Evolutionary conservation across 2,797 vertebrate genomes (phyloP).

Genomic region (Dipus sagitta): DNA sequence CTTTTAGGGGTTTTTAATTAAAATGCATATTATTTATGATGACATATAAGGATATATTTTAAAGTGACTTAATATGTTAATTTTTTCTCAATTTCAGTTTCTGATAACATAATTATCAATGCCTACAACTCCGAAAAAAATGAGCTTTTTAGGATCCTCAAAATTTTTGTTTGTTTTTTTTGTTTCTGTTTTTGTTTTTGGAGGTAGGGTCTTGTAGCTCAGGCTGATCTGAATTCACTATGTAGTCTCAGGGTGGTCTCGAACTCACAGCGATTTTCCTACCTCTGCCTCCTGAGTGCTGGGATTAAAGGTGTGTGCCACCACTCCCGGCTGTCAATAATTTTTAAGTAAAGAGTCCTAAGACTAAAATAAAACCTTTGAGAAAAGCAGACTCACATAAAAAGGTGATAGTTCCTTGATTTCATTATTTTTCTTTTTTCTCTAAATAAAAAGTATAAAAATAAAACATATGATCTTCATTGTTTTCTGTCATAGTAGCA

Average conservation of each 20-base stretch:
- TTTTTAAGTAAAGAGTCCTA: conserved; percentile 32
- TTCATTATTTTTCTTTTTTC: conserved; percentile 40
- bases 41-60: conserved; percentile 30
- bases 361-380: conserved; percentile 31
- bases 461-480: conserved; percentile 29
- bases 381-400: conserved; percentile 2
- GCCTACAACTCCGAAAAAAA: neutral
- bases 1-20: conserved; percentile 28
- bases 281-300: no score
- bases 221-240: no score
- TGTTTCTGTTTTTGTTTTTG: no score
- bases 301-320: no score
- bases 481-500: neutral
- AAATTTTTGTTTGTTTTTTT: no score
- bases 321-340: neutral
- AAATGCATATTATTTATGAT: conserved; percentile 42
- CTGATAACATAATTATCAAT: conserved; percentile 27
- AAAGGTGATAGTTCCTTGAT: conserved; percentile 14
- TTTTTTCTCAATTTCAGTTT: conserved; percentile 50
- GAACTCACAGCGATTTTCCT: no score
- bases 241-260: no score
- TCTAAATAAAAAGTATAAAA: conserved; percentile 40
- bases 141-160: neutral
- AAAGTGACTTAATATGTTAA: conserved; percentile 45
- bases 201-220: no score